These are phyloP conservation scores for Gephyroberyx darwinii DNA, from an alignment of 2,797 vertebrate genomes.

Conservation along the genomic window DNA sequence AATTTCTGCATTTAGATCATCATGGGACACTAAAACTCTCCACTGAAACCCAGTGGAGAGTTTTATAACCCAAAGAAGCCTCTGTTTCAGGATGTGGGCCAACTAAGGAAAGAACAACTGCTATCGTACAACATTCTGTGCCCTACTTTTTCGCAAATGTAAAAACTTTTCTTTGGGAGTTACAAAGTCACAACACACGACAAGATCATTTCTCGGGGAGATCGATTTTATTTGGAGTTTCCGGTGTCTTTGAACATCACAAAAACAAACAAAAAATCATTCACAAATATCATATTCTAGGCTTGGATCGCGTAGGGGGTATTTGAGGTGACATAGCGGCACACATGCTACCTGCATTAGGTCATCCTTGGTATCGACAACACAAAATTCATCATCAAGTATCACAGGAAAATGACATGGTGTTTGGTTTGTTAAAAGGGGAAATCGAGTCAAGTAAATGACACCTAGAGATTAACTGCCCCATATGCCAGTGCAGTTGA, in stretches of 20 bases:
- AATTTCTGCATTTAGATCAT: too few species aligned
- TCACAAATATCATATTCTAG: conserved; percentile 29
- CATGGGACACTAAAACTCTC: too few species aligned
- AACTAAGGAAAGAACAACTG: too few species aligned
- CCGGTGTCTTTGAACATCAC: conserved; percentile 18
- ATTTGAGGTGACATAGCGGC: conserved; percentile 13
- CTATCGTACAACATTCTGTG: background rate
- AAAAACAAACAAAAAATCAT: conserved; percentile 36
- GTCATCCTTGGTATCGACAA: conserved; percentile 8
- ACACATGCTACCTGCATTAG: conserved; percentile 8
- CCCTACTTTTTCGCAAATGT: background rate
- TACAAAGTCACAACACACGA: background rate
- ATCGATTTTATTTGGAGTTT: conserved; percentile 49
- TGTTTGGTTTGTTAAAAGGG: conserved; percentile 33
- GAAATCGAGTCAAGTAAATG: conserved; percentile 4
- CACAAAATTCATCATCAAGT: conserved; percentile 19
- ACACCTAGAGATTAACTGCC: conserved; percentile 18
- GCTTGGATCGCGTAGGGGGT: conserved; percentile 25
- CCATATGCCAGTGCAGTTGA: conserved; percentile 22
- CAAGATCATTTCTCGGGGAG: conserved; percentile 6
- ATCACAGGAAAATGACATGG: conserved; percentile 40
- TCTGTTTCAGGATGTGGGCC: too few species aligned
- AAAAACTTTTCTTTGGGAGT: background rate
- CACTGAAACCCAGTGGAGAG: too few species aligned
- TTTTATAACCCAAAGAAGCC: too few species aligned